phyloP scores from a whole-genome alignment of 2,113 vertebrate genomes.

The Callithrix jacchus region DNA sequence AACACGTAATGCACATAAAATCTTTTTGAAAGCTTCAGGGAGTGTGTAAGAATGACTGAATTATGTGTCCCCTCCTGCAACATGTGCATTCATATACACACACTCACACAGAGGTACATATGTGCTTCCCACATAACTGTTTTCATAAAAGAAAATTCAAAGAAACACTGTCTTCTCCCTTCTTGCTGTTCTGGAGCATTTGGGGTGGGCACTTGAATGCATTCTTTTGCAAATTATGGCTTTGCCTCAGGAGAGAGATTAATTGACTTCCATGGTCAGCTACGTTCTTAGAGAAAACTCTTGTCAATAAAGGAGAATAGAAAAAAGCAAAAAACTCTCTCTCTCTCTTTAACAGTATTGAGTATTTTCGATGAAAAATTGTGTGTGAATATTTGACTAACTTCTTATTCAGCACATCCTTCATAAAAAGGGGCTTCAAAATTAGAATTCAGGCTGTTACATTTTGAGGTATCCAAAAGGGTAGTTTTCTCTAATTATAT shows the following conservation, averaged over 20 bases:
- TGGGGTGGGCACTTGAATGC: background rate
- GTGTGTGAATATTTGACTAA: background rate
- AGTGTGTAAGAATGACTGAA: background rate
- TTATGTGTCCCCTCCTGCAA: background rate
- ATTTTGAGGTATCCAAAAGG: background rate
- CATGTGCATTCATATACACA: background rate
- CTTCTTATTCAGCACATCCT: background rate
- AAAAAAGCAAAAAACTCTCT: background rate
- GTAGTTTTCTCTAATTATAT: background rate
- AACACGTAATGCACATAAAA: background rate
- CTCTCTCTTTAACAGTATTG: background rate
- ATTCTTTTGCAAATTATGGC: conserved; percentile 39
- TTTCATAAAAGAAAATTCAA: background rate
- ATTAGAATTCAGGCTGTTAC: background rate
- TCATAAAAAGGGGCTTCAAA: background rate
- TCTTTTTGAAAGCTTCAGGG: background rate
- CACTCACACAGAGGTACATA: background rate
- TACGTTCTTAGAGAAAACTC: conserved; percentile 47
- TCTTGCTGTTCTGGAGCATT: background rate
- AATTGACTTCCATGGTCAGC: conserved; percentile 50
- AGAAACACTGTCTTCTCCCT: background rate
- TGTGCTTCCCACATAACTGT: background rate
- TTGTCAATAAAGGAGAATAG: conserved; percentile 12
- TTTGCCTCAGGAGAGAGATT: conserved; percentile 59
- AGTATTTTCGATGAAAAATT: conserved; percentile 30